phyloP scores from a whole-genome alignment of 2,888 invertebrate genomes.

The Lumbricus terrestris region DNA sequence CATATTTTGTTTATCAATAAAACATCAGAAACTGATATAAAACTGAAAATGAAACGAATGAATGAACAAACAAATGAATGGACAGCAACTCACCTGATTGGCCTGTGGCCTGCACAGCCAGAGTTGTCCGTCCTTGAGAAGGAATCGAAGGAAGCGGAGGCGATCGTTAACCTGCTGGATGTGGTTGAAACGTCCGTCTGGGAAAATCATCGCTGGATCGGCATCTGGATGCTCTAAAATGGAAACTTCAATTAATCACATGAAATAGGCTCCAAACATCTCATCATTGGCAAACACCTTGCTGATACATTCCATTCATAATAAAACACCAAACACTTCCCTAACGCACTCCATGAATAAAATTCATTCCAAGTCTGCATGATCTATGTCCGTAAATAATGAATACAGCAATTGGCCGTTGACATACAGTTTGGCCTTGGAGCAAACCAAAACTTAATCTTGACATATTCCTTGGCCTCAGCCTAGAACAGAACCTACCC shows the following conservation, averaged over 20 bases:
- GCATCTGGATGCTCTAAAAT: conserved; percentile 64
- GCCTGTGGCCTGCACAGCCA: conserved; percentile 97
- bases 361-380: too few relatives aligned
- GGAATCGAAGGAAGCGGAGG: conserved; percentile 47
- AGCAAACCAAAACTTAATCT: neutral
- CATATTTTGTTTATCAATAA: too few relatives aligned
- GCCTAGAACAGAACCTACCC: conserved; percentile 26
- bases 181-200: conserved; percentile 86
- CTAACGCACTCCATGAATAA: too few relatives aligned
- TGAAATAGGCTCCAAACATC: neutral
- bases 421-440: too few relatives aligned
- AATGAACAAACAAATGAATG: neutral
- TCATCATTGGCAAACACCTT: neutral
- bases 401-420: too few relatives aligned
- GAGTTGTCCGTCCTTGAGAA: conserved; percentile 79
- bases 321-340: too few relatives aligned
- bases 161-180: conserved; percentile 73
- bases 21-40: neutral
- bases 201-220: conserved; percentile 66
- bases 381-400: too few relatives aligned
- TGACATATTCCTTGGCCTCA: neutral
- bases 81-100: conserved; percentile 66
- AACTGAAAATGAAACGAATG: neutral
- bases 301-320: neutral
- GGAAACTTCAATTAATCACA: neutral